Evolutionary conservation across 1,140 invertebrate genomes (phyloP), one percentile per base, ranked within the genome.

Genomic region (Himalopsyche phryganea): DNA sequence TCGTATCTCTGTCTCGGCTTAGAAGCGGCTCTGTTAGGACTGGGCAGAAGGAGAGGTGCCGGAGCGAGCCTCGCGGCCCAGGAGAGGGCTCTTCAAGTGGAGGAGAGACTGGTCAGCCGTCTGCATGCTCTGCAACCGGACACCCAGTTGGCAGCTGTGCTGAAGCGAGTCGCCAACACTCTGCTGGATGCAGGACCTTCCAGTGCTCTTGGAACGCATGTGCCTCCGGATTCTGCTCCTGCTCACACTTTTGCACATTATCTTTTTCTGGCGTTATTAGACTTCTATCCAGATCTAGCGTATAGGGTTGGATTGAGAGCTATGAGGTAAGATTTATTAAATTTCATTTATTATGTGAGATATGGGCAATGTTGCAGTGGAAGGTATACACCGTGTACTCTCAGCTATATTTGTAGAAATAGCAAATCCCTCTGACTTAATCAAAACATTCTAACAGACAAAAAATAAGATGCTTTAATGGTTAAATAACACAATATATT

Each of bases 211-310:
- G 89, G 89, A 19, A 80, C 85, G 42, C 84, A 84, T 14, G 86
- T 91, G 54, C 89, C 90, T 70, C 83, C 88, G 0, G 87, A 91
- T 65, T 82, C 82, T 1, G 81, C 89, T 45, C 90, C 90, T 11
- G 90, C 91, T 80, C 89, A 92, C 69, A 91, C 88, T 23, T 90
- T 91, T 74, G 89, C 89, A 11, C 76, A 87, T 53, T 92, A 86
- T 69, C 75, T 92, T 47, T 93, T 92, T 74, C 81, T 85, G 35
- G 84, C 87, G 9, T 75, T 92, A 38, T 73, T 91, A 49, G 82
- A 83, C 50, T 81, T 83, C 64, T 86, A 91, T 72, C 80, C 84
- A 1, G 88, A 91, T 60, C 76, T 93, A 17, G 89, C 90, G 1
- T 92, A 91, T 68, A 78, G 84, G 58, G 81, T 84, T 1, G 83